These are phyloP conservation scores for Paralinhomoeus sp. DNA, from an alignment of 2,888 invertebrate species.

Conservation along the genomic window DNA sequence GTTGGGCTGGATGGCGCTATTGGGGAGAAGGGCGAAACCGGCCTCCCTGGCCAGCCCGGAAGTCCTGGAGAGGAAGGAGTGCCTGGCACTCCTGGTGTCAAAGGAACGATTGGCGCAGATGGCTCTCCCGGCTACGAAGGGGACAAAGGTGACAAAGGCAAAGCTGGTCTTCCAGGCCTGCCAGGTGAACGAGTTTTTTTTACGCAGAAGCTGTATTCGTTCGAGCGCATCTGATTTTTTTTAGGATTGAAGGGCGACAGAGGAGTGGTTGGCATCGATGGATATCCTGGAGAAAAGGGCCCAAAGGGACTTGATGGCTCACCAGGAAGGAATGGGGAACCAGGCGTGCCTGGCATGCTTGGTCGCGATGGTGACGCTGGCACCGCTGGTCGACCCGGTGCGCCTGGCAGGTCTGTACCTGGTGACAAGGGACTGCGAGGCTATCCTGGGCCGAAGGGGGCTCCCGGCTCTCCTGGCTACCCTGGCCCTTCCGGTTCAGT, in stretches of 20 bases:
- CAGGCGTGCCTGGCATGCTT: slow-evolving; percentile 18
- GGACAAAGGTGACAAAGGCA: slow-evolving; percentile 12
- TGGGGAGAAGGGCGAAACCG: no score
- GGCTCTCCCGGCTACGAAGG: slow-evolving; percentile 18
- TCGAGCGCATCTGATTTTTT: slow-evolving; percentile 1
- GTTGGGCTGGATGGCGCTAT: no score
- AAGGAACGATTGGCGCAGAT: slow-evolving; percentile 31
- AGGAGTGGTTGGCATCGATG: slow-evolving; percentile 14
- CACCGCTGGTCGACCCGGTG: slow-evolving; percentile 12
- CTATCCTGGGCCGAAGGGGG: neutral
- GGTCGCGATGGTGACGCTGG: slow-evolving; percentile 8
- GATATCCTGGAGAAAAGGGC: slow-evolving; percentile 20
- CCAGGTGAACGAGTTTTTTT: slow-evolving; percentile 6
- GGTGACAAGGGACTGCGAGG: neutral
- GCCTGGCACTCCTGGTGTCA: no score
- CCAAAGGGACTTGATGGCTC: neutral
- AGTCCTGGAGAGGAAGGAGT: no score
- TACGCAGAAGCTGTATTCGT: slow-evolving; percentile 4
- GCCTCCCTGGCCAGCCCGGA: no score
- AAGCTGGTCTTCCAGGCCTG: slow-evolving; percentile 10
- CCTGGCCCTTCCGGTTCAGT: no score
- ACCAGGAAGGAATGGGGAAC: slow-evolving; percentile 9
- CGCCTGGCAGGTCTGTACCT: slow-evolving; percentile 18
- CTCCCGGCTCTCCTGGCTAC: no score
- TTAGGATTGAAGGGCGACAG: slow-evolving; percentile 10